phyloP scores from a whole-genome alignment of 2,797 vertebrate genomes.

The Poeciliopsis infans region DNA sequence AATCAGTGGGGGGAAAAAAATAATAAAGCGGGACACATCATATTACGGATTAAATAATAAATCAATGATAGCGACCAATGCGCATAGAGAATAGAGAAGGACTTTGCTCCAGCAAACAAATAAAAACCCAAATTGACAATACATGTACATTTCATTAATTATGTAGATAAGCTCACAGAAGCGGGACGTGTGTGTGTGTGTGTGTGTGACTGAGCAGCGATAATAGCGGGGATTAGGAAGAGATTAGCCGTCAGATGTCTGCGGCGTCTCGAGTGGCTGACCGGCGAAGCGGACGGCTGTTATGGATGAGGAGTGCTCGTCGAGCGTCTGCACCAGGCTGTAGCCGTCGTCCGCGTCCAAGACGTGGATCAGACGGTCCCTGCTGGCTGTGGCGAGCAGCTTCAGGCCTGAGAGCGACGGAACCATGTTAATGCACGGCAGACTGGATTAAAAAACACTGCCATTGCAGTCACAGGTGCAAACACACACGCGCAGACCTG shows the following conservation, averaged over 20 bases:
- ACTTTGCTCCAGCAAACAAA: slow-evolving; percentile 20
- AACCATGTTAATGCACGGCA: background rate
- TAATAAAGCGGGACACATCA: background rate
- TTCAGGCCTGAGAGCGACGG: slow-evolving; percentile 84
- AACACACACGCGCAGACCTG: slow-evolving; percentile 75
- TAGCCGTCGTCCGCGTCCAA: slow-evolving; percentile 89
- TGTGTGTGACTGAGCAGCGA: slow-evolving; percentile 33
- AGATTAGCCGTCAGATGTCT: slow-evolving; percentile 60
- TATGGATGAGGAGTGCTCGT: slow-evolving; percentile 95
- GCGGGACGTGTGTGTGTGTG: background rate
- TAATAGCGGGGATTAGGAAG: slow-evolving; percentile 47
- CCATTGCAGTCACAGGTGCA: background rate
- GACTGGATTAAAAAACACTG: background rate
- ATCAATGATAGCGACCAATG: background rate
- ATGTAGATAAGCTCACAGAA: slow-evolving; percentile 48
- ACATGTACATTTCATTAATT: slow-evolving; percentile 30
- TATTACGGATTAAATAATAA: background rate
- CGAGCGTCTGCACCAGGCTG: slow-evolving; percentile 90
- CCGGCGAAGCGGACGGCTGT: slow-evolving; percentile 95
- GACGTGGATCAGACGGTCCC: slow-evolving; percentile 93
- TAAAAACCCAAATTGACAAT: slow-evolving; percentile 9
- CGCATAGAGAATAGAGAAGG: background rate
- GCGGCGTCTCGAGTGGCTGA: slow-evolving; percentile 73
- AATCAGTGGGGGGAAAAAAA: too few relatives aligned
- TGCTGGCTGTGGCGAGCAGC: slow-evolving; percentile 91